These are phyloP conservation scores for Picus viridis DNA, from an alignment of 2,797 vertebrate genomes.

Conservation along the genomic window DNA sequence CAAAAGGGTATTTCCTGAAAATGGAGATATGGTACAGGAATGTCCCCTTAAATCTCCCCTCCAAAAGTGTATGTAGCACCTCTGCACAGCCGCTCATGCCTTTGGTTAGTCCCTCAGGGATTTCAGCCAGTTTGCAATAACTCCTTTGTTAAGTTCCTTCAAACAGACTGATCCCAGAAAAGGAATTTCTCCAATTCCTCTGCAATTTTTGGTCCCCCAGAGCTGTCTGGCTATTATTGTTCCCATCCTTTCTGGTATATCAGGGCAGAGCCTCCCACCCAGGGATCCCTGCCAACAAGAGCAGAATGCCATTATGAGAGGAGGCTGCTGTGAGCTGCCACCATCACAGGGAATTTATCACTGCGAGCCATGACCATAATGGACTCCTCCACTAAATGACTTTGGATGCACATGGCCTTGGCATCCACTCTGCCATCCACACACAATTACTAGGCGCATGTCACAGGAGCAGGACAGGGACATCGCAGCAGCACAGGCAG, in stretches of 20 bases:
- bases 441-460: slow-evolving; percentile 66
- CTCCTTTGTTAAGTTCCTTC: background rate
- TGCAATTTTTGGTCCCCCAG: background rate
- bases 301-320: slow-evolving; percentile 92
- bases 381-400: slow-evolving; percentile 90
- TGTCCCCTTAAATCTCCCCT: background rate
- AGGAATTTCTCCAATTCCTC: background rate
- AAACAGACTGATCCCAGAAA: background rate
- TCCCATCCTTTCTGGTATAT: slow-evolving; percentile 66
- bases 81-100: background rate
- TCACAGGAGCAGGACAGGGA: slow-evolving; percentile 41
- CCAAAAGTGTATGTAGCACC: background rate
- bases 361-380: slow-evolving; percentile 86
- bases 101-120: accelerated
- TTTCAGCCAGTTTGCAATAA: accelerated
- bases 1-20: background rate
- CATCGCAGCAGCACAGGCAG: slow-evolving; percentile 15
- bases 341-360: slow-evolving; percentile 89
- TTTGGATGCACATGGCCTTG: slow-evolving; percentile 86
- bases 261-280: slow-evolving; percentile 78
- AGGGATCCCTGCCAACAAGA: slow-evolving; percentile 87
- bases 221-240: background rate
- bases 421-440: slow-evolving; percentile 74
- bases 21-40: background rate
- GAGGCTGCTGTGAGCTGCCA: slow-evolving; percentile 85